Conservation (phyloP, 30 jellyfish, hydroid and myxozoan species). For the Cassiopea xamachana region DNA sequence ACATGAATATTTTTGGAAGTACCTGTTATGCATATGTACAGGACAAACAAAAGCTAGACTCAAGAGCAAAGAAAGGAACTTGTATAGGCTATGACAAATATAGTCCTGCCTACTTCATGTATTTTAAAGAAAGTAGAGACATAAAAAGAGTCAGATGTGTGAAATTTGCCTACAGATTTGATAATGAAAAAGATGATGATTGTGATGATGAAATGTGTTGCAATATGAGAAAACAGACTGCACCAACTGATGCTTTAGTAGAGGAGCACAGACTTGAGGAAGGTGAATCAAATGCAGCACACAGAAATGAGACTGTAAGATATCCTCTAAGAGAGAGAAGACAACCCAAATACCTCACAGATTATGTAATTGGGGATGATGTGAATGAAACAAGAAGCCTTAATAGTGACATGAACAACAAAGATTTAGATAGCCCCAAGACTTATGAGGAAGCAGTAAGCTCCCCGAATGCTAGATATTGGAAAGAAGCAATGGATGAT, state of each 20-base stretch:
- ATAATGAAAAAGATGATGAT: neutral
- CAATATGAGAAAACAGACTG: slow-evolving; percentile 5
- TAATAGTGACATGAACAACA: neutral
- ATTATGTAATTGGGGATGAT: neutral
- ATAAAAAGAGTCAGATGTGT: slow-evolving; percentile 65
- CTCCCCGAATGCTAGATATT: slow-evolving; percentile 38
- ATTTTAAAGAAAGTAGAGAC: slow-evolving; percentile 39
- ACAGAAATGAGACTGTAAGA: neutral
- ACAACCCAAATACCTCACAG: neutral
- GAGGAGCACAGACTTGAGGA: neutral
- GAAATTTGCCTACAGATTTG: slow-evolving; percentile 52
- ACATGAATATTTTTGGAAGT: slow-evolving; percentile 8
- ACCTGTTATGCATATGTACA: slow-evolving; percentile 14
- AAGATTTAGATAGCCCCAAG: neutral
- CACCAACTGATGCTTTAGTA: slow-evolving; percentile 9
- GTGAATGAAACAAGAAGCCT: neutral
- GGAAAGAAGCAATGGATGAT: slow-evolving; percentile 80
- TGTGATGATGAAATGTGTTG: neutral
- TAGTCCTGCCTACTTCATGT: slow-evolving; percentile 64
- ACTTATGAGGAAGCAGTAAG: slow-evolving; percentile 53
- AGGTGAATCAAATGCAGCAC: neutral
- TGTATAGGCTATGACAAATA: slow-evolving; percentile 61
- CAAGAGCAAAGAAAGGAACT: slow-evolving; percentile 5
- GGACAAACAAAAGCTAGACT: neutral
- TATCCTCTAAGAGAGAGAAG: neutral